Evolutionary conservation across 2,797 vertebrate species (phyloP).

Genomic region (Hydrolagus colliei): DNA sequence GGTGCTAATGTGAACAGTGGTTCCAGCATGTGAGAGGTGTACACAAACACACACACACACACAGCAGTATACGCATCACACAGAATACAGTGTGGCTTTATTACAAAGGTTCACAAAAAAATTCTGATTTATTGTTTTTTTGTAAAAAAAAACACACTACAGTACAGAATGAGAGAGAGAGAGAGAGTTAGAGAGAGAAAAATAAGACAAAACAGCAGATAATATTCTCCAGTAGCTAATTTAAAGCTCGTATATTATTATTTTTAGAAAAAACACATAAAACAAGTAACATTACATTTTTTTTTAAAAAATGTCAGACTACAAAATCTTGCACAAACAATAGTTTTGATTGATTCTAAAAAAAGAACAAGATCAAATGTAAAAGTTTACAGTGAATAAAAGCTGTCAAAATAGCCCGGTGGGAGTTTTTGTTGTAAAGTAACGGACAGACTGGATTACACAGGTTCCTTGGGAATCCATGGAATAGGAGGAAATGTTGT

Average conservation of each 20-base stretch:
- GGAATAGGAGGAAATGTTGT: neutral
- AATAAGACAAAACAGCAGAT: neutral
- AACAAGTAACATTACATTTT: neutral
- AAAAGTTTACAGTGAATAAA: neutral
- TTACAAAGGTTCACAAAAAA: too few relatives aligned
- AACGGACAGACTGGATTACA: neutral
- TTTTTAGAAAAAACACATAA: neutral
- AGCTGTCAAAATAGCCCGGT: neutral
- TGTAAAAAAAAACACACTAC: neutral
- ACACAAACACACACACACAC: neutral
- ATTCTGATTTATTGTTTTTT: neutral
- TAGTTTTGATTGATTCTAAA: neutral
- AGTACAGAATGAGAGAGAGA: neutral
- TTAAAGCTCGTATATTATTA: neutral
- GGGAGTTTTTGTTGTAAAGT: neutral
- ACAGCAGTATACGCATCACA: neutral
- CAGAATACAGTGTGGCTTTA: neutral
- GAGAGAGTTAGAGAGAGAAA: neutral
- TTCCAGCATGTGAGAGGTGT: neutral
- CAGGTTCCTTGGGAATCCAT: neutral
- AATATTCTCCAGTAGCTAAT: constrained; percentile 9
- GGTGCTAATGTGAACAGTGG: neutral
- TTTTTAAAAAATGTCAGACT: constrained; percentile 10
- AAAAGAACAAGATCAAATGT: neutral
- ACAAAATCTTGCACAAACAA: neutral